Base-by-base conservation (phyloP, 2,888 invertebrate species). In the Lagria hirta region DNA sequence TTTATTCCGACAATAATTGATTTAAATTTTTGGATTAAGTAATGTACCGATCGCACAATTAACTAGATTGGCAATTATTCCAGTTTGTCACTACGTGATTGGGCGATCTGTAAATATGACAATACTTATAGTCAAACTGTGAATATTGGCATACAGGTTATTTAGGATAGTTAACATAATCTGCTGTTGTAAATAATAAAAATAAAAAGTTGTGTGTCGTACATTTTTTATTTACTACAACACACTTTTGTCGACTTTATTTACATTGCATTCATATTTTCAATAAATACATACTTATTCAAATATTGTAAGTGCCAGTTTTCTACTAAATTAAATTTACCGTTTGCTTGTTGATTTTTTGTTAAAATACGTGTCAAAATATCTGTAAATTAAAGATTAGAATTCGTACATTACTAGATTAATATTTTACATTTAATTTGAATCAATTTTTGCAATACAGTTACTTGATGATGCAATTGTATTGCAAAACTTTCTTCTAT, bases 101-200 rank as follows among this genome's bases (percentile, higher is more conserved):
- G 35, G 3, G 18, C 34, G 29, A 35, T 23, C 35, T 58, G 54
- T 61, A 61, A 58, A 53, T 53, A 57, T 58, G 64, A 65, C 65
- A 65, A 65, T 65, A 65, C 61, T 53, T 55, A 61, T 60, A 52
- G 57, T 58, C 52, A 60, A 61, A 55, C 57, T 60, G 58, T 61
- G 58, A 58, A 62, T 58, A 58, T 54, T 61, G 58, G 54, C 54
- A 60, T 62, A 63, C 65, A 64, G 62, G 61, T 64, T 62, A 57
- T 46, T 54, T 62, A 62, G 60, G 43, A 52, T 64, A 63, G 61
- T 55, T 50, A 47, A 50, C 38, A 54, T 51, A 38, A 47, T 57
- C 53, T 49, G 55, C 57, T 58, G 51, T 55, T 53, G 57, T 57
- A 58, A 49, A 57, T 54, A 58, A 40, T 22, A 33, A 36, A 34